Conservation (phyloP, 2,797 vertebrate species). For the Eulemur rubriventer region DNA sequence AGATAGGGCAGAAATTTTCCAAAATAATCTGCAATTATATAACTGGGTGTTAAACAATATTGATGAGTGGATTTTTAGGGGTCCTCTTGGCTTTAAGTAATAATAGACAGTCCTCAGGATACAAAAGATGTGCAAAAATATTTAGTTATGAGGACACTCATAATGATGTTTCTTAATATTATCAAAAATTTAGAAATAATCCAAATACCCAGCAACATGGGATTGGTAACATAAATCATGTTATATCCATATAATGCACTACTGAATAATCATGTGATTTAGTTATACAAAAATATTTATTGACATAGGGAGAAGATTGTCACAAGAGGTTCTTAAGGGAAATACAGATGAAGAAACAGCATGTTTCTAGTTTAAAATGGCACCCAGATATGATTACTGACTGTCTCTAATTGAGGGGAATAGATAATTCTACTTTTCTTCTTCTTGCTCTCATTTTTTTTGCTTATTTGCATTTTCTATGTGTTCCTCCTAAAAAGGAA, state of each 20-base stretch:
- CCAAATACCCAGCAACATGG: not conserved
- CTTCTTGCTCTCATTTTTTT: not conserved
- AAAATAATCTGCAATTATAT: not conserved
- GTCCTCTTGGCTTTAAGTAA: not conserved
- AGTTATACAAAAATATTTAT: not conserved
- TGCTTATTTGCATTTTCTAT: not conserved
- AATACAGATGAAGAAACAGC: not conserved
- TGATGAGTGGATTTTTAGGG: not conserved
- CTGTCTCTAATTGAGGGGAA: not conserved
- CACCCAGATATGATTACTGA: not conserved
- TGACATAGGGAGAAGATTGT: not conserved
- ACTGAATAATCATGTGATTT: not conserved
- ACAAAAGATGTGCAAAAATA: not conserved
- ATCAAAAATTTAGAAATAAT: slow-evolving; percentile 8
- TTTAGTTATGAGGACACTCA: not conserved
- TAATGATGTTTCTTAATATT: not conserved
- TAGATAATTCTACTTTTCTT: not conserved
- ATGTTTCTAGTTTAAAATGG: not conserved
- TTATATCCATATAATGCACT: not conserved
- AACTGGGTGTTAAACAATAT: not conserved
- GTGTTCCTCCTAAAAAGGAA: not conserved
- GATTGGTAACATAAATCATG: not conserved
- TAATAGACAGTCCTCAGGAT: not conserved
- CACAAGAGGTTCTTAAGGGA: not conserved
- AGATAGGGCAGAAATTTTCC: not conserved